Evolutionary conservation across 2,113 vertebrate species (phyloP), one percentile per base, ranked within the genome.

Genomic region (Myotis lucifugus): DNA sequence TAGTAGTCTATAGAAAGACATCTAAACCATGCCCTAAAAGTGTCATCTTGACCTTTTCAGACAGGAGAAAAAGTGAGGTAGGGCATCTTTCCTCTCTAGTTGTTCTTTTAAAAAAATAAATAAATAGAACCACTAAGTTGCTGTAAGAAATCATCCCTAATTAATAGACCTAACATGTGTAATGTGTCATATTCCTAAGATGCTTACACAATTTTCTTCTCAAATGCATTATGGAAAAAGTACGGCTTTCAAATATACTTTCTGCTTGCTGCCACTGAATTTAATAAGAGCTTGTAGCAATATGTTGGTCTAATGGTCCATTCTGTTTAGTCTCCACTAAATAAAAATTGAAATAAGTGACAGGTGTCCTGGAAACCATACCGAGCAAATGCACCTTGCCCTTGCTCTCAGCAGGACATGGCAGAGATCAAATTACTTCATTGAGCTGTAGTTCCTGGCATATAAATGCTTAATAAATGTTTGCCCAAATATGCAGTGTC

Each of bases 21-120:
- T 91, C 37, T 90, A 84, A 95, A 42, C 37, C 42, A 56, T 1
- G 15, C 40, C 46, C 23, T 7, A 18, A 40, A 85, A 92, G 29
- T 69, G 9, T 73, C 54, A 85, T 94, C 87, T 87, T 95, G 91
- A 93, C 76, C 46, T 91, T 95, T 96, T 88, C 29, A 70, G 42
- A 73, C 40, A 83, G 77, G 86, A 74, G 12, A 37, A 86, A 48
- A 94, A 89, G 74, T 78, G 18, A 64, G 7, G 4, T 67, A 40
- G 19, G 48, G 64, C 48, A 52, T 85, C 23, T 90, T 85, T 91
- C 92, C 72, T 84, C 25, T 81, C 69, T 52, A 72, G 74, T 89
- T 25, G 1, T 50, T 86, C 67, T 82, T 42, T 21, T 40, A 64
- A 67, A 25, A 17, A 61, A 83, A 79, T 21, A 54, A 50, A 37